Evolutionary conservation across 92 coral and sea anemone genomes (phyloP).

Genomic region (Zoanthus sociatus): DNA sequence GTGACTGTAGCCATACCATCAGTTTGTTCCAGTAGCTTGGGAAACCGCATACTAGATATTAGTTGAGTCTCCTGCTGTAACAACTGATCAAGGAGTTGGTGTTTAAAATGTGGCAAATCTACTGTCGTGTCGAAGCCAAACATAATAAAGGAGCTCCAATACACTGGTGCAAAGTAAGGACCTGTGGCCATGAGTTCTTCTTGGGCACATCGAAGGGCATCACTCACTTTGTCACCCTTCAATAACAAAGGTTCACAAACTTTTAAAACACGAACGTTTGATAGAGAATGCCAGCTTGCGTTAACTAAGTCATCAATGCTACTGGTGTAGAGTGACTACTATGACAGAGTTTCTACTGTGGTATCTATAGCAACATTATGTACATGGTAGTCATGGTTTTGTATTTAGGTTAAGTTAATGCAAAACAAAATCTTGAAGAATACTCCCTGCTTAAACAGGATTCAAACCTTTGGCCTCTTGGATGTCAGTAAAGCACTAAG

Average conservation of each 20-base stretch:
- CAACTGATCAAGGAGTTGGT: constrained; percentile 62
- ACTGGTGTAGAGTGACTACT: too few species aligned
- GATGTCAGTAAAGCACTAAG: too few species aligned
- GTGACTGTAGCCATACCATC: constrained; percentile 58
- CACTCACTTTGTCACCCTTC: constrained; percentile 74
- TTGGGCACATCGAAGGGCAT: constrained; percentile 71
- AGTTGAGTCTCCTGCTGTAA: constrained; percentile 64
- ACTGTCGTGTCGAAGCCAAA: constrained; percentile 83
- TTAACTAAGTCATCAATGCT: too few species aligned
- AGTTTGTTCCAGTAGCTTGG: constrained; percentile 52
- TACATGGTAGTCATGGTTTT: too few species aligned
- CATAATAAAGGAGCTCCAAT: constrained; percentile 83
- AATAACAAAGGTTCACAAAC: not conserved
- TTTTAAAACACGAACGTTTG: too few species aligned
- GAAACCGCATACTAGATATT: constrained; percentile 63
- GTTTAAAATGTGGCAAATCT: constrained; percentile 67
- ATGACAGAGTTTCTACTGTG: too few species aligned
- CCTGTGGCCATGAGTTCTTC: constrained; percentile 58
- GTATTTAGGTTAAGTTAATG: too few species aligned
- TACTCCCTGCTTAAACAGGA: too few species aligned
- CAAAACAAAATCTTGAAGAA: too few species aligned
- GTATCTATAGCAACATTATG: too few species aligned
- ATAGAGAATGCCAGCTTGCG: too few species aligned
- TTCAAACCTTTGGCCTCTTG: too few species aligned
- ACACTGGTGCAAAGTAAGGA: constrained; percentile 73